A percentile compares a stretch with the other conserved stretches of the same genome.
Evolutionary conservation across 2,113 vertebrate genomes (phyloP).

Genomic region (Rhea americana): DNA sequence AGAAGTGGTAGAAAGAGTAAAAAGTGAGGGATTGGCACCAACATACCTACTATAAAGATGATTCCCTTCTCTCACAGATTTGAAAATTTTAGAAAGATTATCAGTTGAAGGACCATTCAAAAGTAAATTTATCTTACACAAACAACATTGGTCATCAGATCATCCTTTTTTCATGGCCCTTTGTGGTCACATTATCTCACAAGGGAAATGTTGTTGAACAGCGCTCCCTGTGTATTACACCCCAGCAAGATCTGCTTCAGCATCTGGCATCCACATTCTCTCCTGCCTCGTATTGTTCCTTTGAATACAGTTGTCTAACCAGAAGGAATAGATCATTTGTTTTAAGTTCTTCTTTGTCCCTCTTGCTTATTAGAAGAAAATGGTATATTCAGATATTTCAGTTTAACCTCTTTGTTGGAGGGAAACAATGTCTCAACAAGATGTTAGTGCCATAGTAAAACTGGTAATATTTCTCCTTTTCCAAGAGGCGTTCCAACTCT

Average conservation of each 20-base stretch:
- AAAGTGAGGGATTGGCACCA: not conserved
- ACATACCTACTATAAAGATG: not conserved
- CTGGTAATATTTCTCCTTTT: conserved; percentile 42
- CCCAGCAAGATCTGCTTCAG: conserved; percentile 61
- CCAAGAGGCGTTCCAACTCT: conserved; percentile 62
- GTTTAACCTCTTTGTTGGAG: conserved; percentile 59
- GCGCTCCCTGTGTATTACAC: conserved; percentile 17
- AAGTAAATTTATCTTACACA: conserved; percentile 13
- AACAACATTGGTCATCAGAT: not conserved
- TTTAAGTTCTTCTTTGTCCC: conserved; percentile 66
- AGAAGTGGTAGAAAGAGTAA: not conserved
- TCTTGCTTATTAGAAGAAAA: conserved; percentile 44
- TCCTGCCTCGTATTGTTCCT: conserved; percentile 49
- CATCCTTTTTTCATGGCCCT: not conserved
- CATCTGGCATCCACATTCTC: conserved; percentile 62
- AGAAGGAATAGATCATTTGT: conserved; percentile 51
- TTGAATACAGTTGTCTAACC: conserved; percentile 69
- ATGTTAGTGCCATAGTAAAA: conserved; percentile 70
- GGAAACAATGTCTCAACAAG: conserved; percentile 53
- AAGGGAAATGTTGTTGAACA: conserved; percentile 44
- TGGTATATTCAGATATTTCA: conserved; percentile 26
- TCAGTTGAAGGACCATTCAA: conserved; percentile 12
- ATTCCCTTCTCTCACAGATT: not conserved
- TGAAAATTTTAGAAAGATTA: not conserved
- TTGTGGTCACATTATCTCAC: not conserved